Percentiles rank a stretch among this genome's conserved stretches.
phyloP scores from a whole-genome alignment of 2,797 vertebrate genomes.

The Eremophila alpestris region DNA sequence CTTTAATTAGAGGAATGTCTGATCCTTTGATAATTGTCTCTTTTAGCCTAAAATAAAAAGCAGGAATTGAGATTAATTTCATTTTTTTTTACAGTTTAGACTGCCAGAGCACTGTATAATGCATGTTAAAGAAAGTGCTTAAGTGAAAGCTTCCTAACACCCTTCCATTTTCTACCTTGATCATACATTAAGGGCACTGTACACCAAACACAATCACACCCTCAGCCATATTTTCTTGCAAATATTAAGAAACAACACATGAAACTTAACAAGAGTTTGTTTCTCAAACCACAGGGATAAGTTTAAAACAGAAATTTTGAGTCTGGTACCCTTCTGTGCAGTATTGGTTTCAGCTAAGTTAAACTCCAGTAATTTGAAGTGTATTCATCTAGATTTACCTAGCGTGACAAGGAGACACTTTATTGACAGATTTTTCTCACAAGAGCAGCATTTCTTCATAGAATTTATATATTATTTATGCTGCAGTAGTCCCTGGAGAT shows the following conservation, averaged over 20 bases:
- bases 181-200: background rate
- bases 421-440: background rate
- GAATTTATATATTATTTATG: background rate
- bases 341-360: background rate
- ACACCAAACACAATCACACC: background rate
- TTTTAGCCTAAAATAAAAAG: background rate
- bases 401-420: background rate
- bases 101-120: background rate
- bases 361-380: background rate
- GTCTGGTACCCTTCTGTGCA: background rate
- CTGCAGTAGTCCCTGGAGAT: background rate
- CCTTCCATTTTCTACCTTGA: background rate
- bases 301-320: background rate
- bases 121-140: background rate
- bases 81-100: background rate
- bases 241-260: background rate
- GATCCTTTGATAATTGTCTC: background rate
- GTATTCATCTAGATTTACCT: background rate
- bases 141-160: background rate
- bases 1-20: background rate
- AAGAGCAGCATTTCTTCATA: background rate
- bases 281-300: background rate
- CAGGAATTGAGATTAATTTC: background rate
- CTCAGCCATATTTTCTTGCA: background rate
- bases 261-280: background rate